Conservation (phyloP, 2,113 vertebrate genomes). For the Physeter macrocephalus region DNA sequence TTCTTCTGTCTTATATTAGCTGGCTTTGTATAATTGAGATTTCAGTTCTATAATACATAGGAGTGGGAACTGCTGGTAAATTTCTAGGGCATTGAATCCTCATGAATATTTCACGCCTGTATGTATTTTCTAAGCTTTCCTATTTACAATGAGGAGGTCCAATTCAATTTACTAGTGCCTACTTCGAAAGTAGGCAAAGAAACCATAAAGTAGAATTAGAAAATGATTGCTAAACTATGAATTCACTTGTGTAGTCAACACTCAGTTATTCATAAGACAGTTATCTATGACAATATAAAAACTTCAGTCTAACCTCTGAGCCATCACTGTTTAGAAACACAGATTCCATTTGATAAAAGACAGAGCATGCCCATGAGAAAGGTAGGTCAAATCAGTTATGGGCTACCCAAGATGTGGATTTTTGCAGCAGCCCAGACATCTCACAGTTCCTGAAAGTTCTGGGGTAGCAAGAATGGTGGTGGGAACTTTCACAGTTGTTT, state of each 20-base stretch:
- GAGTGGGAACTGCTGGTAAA: conserved; percentile 51
- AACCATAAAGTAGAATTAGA: conserved; percentile 66
- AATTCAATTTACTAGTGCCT: conserved; percentile 67
- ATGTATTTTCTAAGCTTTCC: conserved; percentile 60
- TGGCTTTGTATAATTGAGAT: conserved; percentile 72
- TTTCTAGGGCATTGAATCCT: conserved; percentile 59
- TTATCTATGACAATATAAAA: conserved; percentile 47
- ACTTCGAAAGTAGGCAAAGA: conserved; percentile 61
- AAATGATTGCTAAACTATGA: conserved; percentile 68
- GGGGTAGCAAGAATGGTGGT: neutral
- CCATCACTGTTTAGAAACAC: neutral
- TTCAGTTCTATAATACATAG: conserved; percentile 57
- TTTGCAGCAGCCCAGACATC: neutral
- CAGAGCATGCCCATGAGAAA: neutral
- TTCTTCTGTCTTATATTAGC: conserved; percentile 61
- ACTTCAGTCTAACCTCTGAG: conserved; percentile 33
- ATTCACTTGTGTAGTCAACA: conserved; percentile 54
- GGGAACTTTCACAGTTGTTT: neutral
- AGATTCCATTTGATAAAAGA: conserved; percentile 12
- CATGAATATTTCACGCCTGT: conserved; percentile 71
- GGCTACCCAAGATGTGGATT: neutral
- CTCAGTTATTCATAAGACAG: conserved; percentile 56
- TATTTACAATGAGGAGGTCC: conserved; percentile 64
- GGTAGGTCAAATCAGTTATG: neutral
- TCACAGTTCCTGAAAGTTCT: neutral